Evolutionary conservation across 2,113 vertebrate genomes (phyloP), one percentile per base, ranked within the genome.

Genomic region (Ochotona curzoniae): DNA sequence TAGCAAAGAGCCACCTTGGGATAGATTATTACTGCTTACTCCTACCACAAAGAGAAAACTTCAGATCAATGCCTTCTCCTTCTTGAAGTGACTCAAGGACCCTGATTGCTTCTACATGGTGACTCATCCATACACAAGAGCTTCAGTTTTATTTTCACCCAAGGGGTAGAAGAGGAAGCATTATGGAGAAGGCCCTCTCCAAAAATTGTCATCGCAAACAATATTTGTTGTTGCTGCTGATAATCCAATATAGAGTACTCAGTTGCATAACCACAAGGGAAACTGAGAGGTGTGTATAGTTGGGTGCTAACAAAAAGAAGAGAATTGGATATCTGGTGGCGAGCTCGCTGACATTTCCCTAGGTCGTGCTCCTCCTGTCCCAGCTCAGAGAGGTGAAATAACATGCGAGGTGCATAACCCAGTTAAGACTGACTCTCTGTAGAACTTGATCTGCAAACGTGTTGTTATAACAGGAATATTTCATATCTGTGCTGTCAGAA

Each of bases 181-280:
- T 17, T 14, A 5, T 57, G 35, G 4, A 38, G 26, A 71, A 30
- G 8, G 7, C 1, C 67, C 4, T 86, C 35, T 83, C 6, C 28
- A 51, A 47, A 78, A 82, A 14, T 26, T 66, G 67, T 76, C 63
- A 25, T 15, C 78, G 15, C 73, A 90, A 96, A 87, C 14, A 75
- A 13, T 15, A 49, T 8, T 64, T 79, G 35, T 47, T 32, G 25
- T 66, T 87, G 66, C 44, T 91, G 7, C 79, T n/a, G 61, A 5
- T 63, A 71, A 51, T 60, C 17, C 60, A 54, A 0, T 13, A 70
- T 47, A 23, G 35, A 80, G 61, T 87, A 54, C 8, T 51, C 38
- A 64, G 35, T 67, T 66, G 25, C 20, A 80, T 2, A n/a, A 7
- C 76, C 35, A 83, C 25, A 69, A 32, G 18, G 30, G 15, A 74